Conservation (phyloP, 2,888 invertebrate genomes). For the Celastrina argiolus region DNA sequence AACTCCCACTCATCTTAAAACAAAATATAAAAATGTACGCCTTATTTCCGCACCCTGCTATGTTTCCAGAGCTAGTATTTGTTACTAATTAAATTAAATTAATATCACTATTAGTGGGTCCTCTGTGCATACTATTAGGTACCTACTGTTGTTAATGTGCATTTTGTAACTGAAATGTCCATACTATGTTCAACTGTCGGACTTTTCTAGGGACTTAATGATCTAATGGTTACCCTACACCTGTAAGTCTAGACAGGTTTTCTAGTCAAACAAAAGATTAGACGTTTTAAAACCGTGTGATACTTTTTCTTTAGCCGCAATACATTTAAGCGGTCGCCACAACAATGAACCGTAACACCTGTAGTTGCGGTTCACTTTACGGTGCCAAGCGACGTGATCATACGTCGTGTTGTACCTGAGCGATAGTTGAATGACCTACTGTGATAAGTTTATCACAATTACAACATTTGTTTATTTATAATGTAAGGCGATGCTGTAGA, state of each 20-base stretch:
- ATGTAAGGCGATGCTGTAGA: neutral
- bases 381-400: slow-evolving; percentile 24
- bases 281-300: slow-evolving; percentile 2
- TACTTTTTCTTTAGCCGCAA: neutral
- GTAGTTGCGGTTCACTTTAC: neutral
- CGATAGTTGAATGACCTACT: slow-evolving; percentile 37
- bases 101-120: no score
- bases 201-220: no score
- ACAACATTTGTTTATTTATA: slow-evolving; percentile 23
- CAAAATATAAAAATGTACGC: no score
- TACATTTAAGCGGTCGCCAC: neutral
- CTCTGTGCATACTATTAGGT: no score
- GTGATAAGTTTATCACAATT: slow-evolving; percentile 30
- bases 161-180: no score
- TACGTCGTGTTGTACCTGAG: neutral
- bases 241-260: slow-evolving; percentile 10
- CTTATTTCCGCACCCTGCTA: no score
- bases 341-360: neutral
- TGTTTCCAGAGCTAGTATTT: no score
- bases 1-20: no score
- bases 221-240: no score
- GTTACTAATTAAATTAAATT: no score
- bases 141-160: no score
- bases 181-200: no score
- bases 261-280: slow-evolving; percentile 5